phyloP scores from a whole-genome alignment of 2,113 vertebrate genomes.

The Pongo abelii region DNA sequence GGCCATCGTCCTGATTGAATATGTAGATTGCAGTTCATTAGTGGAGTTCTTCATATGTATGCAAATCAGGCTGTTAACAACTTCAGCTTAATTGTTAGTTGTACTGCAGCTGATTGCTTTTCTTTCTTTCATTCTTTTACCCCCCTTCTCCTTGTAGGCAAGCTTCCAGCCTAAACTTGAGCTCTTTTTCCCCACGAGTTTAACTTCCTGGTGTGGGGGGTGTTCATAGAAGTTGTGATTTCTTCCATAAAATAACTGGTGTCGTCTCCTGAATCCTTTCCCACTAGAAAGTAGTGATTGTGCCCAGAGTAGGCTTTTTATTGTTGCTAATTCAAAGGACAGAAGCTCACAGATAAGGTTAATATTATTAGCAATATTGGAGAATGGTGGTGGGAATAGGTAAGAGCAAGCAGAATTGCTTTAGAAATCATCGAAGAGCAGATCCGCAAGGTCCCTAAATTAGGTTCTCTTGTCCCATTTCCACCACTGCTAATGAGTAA shows the following conservation, averaged over 20 bases:
- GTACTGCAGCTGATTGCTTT: conserved; percentile 81
- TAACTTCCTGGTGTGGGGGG: neutral
- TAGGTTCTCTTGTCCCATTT: conserved; percentile 54
- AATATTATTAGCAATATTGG: neutral
- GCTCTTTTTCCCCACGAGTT: neutral
- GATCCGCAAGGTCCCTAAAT: conserved; percentile 44
- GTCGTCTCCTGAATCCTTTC: neutral
- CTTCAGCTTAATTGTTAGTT: conserved; percentile 84
- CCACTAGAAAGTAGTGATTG: neutral
- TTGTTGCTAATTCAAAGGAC: neutral
- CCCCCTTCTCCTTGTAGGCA: neutral
- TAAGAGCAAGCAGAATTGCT: neutral
- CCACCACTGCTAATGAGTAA: conserved; percentile 62
- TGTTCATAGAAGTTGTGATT: neutral
- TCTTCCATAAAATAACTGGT: neutral
- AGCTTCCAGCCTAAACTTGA: conserved; percentile 53
- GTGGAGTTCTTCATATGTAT: conserved; percentile 84
- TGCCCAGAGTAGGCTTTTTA: neutral
- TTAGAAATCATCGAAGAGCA: neutral
- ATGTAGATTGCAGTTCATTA: conserved; percentile 88
- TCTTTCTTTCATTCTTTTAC: conserved; percentile 11
- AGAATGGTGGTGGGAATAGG: neutral
- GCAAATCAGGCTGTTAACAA: conserved; percentile 87
- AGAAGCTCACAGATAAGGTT: neutral
- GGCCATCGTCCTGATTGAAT: conserved; percentile 82